A percentile compares a stretch with the other conserved stretches of the same genome.
These are phyloP conservation scores for Belgica antarctica DNA, from an alignment of 2,888 invertebrate genomes.

Conservation along the genomic window DNA sequence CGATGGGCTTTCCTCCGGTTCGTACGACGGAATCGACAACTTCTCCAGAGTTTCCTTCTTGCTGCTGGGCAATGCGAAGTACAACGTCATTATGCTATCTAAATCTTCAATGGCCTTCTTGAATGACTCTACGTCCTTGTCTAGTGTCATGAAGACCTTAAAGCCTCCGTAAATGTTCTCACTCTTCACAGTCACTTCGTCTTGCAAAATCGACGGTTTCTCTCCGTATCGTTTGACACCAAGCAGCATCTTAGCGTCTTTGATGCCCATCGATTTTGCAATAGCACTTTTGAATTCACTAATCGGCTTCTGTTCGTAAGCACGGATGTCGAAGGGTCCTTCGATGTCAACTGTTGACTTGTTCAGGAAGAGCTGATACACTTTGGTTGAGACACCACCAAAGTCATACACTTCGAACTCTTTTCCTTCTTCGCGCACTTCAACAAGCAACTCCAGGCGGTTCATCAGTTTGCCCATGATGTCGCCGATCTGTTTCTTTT, in stretches of 20 bases:
- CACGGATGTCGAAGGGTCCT: conserved; percentile 62
- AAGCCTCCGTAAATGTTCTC: conserved; percentile 52
- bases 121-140: conserved; percentile 48
- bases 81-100: conserved; percentile 46
- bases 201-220: conserved; percentile 52
- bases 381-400: conserved; percentile 63
- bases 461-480: conserved; percentile 51
- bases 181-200: conserved; percentile 53
- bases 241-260: conserved; percentile 54
- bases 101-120: conserved; percentile 32
- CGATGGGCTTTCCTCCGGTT: conserved; percentile 44
- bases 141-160: conserved; percentile 58
- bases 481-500: conserved; percentile 56
- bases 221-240: conserved; percentile 55
- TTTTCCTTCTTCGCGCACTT: conserved; percentile 62
- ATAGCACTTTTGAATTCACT: conserved; percentile 61
- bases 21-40: conserved; percentile 58
- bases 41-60: conserved; percentile 58
- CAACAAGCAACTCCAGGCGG: conserved; percentile 64
- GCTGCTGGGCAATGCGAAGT: conserved; percentile 63
- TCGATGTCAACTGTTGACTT: conserved; percentile 59
- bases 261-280: conserved; percentile 55
- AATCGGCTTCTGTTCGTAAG: conserved; percentile 60
- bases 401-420: conserved; percentile 63
- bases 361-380: conserved; percentile 62